Percentiles rank a stretch among this genome's conserved stretches.
These are phyloP conservation scores for Amblyjoppa fuscipennis DNA, from an alignment of 2,888 invertebrate species.

Conservation along the genomic window DNA sequence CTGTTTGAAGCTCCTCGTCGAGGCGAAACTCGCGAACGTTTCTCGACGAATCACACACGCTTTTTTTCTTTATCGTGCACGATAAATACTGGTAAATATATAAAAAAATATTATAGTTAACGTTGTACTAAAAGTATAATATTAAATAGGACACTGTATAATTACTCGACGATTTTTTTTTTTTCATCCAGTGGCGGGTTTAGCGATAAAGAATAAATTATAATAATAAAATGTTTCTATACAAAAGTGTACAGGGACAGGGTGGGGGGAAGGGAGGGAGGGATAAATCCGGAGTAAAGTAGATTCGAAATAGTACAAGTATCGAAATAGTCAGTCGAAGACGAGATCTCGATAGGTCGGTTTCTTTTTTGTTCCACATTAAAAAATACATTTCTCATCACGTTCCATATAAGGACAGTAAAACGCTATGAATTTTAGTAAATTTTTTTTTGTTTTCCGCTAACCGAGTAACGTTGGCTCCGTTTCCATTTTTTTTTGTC, in stretches of 20 bases:
- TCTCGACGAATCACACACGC: slow-evolving; percentile 27
- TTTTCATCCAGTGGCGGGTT: slow-evolving; percentile 34
- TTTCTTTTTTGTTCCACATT: slow-evolving; percentile 32
- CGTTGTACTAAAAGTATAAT: slow-evolving; percentile 52
- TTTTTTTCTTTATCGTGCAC: slow-evolving; percentile 10
- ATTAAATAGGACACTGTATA: slow-evolving; percentile 38
- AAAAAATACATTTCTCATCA: slow-evolving; percentile 75
- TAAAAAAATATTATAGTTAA: slow-evolving; percentile 58
- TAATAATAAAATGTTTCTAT: slow-evolving; percentile 52
- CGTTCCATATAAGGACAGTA: slow-evolving; percentile 50
- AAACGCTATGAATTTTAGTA: not conserved
- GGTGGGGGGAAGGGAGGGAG: slow-evolving; percentile 15
- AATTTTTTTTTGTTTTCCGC: slow-evolving; percentile 28
- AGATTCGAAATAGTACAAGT: slow-evolving; percentile 32
- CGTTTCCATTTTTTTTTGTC: slow-evolving; percentile 24
- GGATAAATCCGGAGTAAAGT: slow-evolving; percentile 22
- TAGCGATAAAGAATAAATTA: slow-evolving; percentile 48
- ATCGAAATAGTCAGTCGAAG: slow-evolving; percentile 55
- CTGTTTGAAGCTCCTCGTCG: slow-evolving; percentile 39
- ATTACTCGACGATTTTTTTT: slow-evolving; percentile 13
- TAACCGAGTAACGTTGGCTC: slow-evolving; percentile 40
- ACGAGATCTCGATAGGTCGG: slow-evolving; percentile 51
- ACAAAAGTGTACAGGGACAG: slow-evolving; percentile 35
- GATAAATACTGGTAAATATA: slow-evolving; percentile 55
- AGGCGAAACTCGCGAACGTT: slow-evolving; percentile 19